Evolutionary conservation across 2,113 vertebrate genomes (phyloP).

Genomic region (Irena cyanogastra): DNA sequence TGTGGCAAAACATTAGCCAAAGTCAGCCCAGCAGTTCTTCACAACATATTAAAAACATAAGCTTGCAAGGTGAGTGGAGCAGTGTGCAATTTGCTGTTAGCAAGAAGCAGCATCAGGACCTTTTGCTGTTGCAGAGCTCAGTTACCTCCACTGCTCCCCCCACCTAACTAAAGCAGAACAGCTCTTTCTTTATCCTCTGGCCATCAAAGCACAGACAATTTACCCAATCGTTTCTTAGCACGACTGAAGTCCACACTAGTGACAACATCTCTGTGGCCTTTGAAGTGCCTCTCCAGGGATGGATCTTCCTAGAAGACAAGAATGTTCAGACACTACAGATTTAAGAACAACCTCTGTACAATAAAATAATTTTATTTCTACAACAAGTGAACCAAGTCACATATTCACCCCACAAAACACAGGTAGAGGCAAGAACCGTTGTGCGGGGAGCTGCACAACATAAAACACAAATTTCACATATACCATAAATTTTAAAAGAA

Average conservation of each 20-base stretch:
- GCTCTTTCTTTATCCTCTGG: background rate
- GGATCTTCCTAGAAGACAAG: slow-evolving; percentile 83
- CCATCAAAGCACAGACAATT: background rate
- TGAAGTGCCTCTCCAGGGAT: slow-evolving; percentile 87
- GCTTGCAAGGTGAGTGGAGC: background rate
- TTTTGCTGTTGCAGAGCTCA: background rate
- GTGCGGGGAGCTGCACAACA: background rate
- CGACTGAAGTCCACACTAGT: slow-evolving; percentile 88
- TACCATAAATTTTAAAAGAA: background rate
- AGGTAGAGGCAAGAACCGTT: background rate
- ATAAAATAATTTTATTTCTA: background rate
- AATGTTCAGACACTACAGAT: background rate
- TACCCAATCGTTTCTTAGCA: slow-evolving; percentile 90
- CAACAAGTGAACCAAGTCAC: background rate
- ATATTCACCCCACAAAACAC: background rate
- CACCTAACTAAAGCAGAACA: background rate
- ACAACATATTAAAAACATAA: background rate
- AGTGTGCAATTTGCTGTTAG: background rate
- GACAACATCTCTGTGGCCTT: slow-evolving; percentile 88
- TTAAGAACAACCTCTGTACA: background rate
- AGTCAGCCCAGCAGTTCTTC: background rate
- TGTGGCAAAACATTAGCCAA: background rate
- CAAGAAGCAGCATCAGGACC: background rate
- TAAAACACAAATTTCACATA: background rate
- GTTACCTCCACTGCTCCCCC: background rate